These are phyloP conservation scores for Arnoldichthys spilopterus DNA, from an alignment of 2,797 vertebrate species.

Conservation along the genomic window DNA sequence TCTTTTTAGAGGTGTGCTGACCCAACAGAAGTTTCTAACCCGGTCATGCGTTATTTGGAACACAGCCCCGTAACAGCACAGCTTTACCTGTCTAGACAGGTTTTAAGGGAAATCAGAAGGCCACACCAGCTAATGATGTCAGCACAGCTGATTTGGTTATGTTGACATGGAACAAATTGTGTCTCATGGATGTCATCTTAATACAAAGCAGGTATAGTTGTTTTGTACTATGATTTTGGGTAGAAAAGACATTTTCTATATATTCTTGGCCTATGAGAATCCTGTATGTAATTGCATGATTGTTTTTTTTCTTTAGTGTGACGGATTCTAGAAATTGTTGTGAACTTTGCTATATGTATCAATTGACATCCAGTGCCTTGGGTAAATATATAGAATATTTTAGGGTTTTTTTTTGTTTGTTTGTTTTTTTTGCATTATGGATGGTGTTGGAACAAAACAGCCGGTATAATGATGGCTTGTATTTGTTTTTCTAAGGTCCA, in stretches of 20 bases:
- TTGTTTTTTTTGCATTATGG: neutral
- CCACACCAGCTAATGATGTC: constrained; percentile 5
- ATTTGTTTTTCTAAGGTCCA: neutral
- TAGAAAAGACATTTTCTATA: neutral
- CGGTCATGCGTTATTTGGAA: constrained; percentile 3
- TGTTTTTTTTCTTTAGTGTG: neutral
- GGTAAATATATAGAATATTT: neutral
- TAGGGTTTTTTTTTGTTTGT: neutral
- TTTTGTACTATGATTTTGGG: neutral
- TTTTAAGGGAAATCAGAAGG: constrained; percentile 21
- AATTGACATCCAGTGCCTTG: neutral
- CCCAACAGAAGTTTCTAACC: constrained; percentile 5
- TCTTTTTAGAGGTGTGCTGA: constrained; percentile 8
- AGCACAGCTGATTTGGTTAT: constrained; percentile 21
- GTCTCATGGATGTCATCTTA: neutral
- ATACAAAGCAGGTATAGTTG: neutral
- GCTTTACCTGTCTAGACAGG: constrained; percentile 27
- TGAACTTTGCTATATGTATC: neutral
- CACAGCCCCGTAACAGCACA: neutral
- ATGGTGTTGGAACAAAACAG: neutral
- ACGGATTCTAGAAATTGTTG: too few relatives aligned
- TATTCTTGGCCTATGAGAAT: neutral
- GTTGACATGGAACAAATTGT: neutral
- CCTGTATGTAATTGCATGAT: neutral
- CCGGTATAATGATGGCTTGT: too few relatives aligned